A percentile compares a stretch with the other conserved stretches of the same genome.
Conservation (phyloP, 2,113 vertebrate genomes). For the Craseonycteris thonglongyai region DNA sequence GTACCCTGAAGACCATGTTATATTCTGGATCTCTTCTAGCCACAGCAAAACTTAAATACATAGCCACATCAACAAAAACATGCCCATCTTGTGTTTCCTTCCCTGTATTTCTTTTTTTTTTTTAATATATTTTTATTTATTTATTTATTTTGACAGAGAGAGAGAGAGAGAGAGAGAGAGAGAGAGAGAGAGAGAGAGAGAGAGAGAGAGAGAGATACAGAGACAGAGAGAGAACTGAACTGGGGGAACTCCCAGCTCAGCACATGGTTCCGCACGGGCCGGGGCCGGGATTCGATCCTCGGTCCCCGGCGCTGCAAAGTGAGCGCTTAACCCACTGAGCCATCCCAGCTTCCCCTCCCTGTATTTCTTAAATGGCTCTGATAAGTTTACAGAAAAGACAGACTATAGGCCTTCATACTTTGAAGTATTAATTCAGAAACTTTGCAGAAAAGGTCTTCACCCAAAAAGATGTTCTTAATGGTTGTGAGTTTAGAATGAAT, state of each 20-base stretch:
- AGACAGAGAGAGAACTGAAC: too few relatives aligned
- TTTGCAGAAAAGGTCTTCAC: neutral
- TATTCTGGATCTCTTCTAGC: neutral
- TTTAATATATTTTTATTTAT: too few relatives aligned
- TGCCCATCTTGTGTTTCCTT: neutral
- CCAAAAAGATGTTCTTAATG: neutral
- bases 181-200: too few relatives aligned
- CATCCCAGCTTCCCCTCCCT: neutral
- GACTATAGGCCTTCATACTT: neutral
- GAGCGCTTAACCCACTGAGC: too few relatives aligned
- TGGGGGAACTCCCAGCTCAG: too few relatives aligned
- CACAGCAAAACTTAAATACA: neutral
- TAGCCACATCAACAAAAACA: neutral
- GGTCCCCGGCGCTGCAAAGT: too few relatives aligned
- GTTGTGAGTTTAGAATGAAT: neutral
- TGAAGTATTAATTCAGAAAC: neutral
- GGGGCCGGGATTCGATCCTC: too few relatives aligned
- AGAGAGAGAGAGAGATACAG: too few relatives aligned
- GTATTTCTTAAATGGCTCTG: neutral
- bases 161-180: too few relatives aligned
- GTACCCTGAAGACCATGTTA: neutral
- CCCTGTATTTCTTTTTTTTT: neutral
- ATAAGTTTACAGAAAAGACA: neutral
- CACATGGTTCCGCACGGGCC: too few relatives aligned
- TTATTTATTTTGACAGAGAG: too few relatives aligned